A percentile compares a stretch with the other conserved stretches of the same genome.
Conservation (phyloP, 2,888 invertebrate species). For the Melinaea marsaeus region DNA sequence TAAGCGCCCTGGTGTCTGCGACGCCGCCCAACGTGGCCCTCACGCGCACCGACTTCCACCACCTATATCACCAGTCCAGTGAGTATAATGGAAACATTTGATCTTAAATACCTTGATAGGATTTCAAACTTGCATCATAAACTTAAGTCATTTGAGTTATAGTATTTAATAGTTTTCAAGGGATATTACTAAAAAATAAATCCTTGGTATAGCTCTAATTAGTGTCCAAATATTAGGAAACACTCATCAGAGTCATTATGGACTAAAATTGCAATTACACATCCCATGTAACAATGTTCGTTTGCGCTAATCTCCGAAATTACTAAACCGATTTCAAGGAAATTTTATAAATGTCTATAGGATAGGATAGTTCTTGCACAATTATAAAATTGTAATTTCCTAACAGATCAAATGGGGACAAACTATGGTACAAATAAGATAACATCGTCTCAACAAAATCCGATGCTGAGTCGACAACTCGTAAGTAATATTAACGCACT, state of each 20-base stretch:
- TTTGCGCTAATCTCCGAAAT: too few relatives aligned
- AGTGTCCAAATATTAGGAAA: too few relatives aligned
- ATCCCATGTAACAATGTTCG: too few relatives aligned
- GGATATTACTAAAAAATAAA: too few relatives aligned
- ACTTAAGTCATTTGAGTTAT: too few relatives aligned
- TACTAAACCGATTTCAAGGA: too few relatives aligned
- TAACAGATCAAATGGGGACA: slow-evolving; percentile 69
- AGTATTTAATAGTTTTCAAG: too few relatives aligned
- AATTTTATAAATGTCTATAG: too few relatives aligned
- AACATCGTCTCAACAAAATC: slow-evolving; percentile 88
- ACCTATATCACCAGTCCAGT: slow-evolving; percentile 67
- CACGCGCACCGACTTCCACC: slow-evolving; percentile 80
- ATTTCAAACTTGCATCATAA: not conserved
- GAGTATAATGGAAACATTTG: slow-evolving; percentile 36
- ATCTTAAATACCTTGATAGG: not conserved
- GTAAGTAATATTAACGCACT: slow-evolving; percentile 68
- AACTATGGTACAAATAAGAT: slow-evolving; percentile 78
- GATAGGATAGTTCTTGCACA: slow-evolving; percentile 7
- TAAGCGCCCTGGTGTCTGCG: slow-evolving; percentile 89
- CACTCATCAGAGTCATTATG: too few relatives aligned
- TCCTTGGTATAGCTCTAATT: too few relatives aligned
- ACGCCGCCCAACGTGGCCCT: slow-evolving; percentile 94
- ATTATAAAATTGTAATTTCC: slow-evolving; percentile 26
- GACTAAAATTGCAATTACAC: too few relatives aligned
- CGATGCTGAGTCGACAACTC: slow-evolving; percentile 92